Evolutionary conservation across 2,797 vertebrate species (phyloP).

Genomic region (Hybognathus amarus): DNA sequence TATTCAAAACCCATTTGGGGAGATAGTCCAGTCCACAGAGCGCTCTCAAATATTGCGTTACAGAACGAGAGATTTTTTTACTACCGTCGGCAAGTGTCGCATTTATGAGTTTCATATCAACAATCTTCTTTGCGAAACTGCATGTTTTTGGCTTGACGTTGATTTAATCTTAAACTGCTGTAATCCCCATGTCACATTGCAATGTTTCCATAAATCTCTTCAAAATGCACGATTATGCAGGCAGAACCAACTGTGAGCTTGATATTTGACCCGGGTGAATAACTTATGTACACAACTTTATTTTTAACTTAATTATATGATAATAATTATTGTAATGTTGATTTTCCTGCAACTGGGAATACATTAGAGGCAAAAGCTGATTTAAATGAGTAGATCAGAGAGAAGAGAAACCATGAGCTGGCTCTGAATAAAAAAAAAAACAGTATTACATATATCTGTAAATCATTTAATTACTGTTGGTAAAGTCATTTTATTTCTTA

Average conservation of each 20-base stretch:
- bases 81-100: neutral
- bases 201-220: neutral
- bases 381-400: neutral
- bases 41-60: constrained; percentile 39
- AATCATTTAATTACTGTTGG: neutral
- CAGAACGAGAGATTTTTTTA: constrained; percentile 5
- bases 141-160: neutral
- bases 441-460: neutral
- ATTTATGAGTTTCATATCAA: neutral
- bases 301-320: neutral
- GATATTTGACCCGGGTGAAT: too few species aligned
- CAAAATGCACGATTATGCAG: neutral
- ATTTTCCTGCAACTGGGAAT: neutral
- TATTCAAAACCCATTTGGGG: constrained; percentile 50
- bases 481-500: neutral
- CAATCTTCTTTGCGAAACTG: too few species aligned
- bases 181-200: neutral
- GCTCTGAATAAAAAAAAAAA: neutral
- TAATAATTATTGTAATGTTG: neutral
- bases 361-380: neutral
- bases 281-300: neutral
- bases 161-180: neutral
- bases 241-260: neutral
- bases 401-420: neutral
- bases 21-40: constrained; percentile 30